Percentiles rank a stretch among this genome's conserved stretches.
Evolutionary conservation across 2,797 vertebrate species (phyloP).

Genomic region (Coccyzus lansbergi): DNA sequence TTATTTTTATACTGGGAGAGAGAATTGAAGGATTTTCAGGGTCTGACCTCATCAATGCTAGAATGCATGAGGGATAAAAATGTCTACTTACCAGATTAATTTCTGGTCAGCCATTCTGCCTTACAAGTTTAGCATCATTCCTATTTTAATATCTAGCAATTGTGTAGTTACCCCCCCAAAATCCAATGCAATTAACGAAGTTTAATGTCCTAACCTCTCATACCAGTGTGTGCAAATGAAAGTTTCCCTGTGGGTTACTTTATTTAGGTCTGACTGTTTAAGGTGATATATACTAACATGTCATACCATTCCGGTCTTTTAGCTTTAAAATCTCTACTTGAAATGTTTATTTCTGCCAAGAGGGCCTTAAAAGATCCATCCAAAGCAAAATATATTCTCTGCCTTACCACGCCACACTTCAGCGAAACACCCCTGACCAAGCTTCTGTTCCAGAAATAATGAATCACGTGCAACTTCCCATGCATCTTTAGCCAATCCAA

Average conservation of each 20-base stretch:
- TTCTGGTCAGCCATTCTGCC: conserved; percentile 12
- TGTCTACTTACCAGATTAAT: conserved; percentile 5
- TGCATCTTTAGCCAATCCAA: conserved; percentile 97
- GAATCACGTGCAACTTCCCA: conserved; percentile 93
- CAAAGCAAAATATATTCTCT: conserved; percentile 78
- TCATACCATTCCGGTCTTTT: background rate
- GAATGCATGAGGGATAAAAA: background rate
- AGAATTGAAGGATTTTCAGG: background rate
- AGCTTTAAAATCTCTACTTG: conserved; percentile 42
- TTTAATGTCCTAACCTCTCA: background rate
- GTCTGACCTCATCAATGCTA: background rate
- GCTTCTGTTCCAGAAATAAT: conserved; percentile 91
- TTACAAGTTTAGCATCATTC: background rate
- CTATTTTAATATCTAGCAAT: background rate
- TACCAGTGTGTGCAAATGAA: background rate
- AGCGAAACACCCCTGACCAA: conserved; percentile 98
- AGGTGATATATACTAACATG: background rate
- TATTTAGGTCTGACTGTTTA: background rate
- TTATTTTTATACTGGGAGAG: background rate
- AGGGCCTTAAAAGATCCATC: conserved; percentile 74
- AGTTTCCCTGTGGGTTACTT: background rate
- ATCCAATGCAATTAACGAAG: background rate
- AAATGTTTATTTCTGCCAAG: conserved; percentile 59
- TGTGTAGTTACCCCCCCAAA: background rate
- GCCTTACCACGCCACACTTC: conserved; percentile 99